Percentiles rank a stretch among this genome's conserved stretches.
Conservation (phyloP, 2,113 vertebrate species). For the Myiagra hebetior region DNA sequence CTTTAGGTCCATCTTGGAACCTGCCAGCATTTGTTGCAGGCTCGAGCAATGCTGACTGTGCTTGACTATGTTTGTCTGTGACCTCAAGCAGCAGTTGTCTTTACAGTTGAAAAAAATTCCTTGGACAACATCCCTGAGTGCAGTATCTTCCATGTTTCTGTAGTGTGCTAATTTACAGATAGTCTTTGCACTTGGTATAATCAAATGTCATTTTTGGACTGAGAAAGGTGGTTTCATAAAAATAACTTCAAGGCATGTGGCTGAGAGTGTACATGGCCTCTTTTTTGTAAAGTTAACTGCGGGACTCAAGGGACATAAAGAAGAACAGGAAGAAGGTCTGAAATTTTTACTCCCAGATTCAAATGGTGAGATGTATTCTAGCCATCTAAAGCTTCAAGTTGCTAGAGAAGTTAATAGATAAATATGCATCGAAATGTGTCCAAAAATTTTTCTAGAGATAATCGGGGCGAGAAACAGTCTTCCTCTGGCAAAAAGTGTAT, state of each 20-base stretch:
- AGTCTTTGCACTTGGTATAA: not conserved
- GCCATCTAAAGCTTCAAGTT: not conserved
- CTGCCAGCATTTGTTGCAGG: not conserved
- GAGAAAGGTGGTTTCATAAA: not conserved
- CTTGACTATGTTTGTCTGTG: not conserved
- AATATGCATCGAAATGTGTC: not conserved
- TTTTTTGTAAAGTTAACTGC: not conserved
- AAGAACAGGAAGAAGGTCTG: not conserved
- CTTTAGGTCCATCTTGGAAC: not conserved
- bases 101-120: not conserved
- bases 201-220: not conserved
- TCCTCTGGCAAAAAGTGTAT: not conserved
- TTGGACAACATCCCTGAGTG: not conserved
- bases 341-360: not conserved
- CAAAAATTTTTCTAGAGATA: not conserved
- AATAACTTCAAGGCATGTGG: not conserved
- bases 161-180: not conserved
- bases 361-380: not conserved
- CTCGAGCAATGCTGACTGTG: not conserved
- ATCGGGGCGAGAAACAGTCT: not conserved
- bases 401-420: not conserved
- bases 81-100: not conserved
- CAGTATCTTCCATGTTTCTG: not conserved
- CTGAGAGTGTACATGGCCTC: not conserved
- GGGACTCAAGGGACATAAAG: fast-evolving